These are phyloP conservation scores for Lacerta agilis DNA, from an alignment of 2,797 vertebrate species.

Conservation along the genomic window DNA sequence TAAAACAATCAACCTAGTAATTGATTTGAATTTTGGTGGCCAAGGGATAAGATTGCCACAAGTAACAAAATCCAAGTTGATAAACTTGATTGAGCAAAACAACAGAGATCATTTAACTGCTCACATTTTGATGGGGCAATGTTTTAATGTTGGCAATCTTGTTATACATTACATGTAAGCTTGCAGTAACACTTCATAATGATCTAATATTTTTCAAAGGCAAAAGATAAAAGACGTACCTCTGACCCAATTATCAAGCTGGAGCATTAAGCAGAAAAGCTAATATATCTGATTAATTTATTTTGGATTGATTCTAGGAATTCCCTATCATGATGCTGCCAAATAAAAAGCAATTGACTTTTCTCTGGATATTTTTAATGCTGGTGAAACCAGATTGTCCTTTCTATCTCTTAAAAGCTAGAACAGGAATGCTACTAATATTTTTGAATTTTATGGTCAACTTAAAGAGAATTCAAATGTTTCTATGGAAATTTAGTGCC, in stretches of 20 bases:
- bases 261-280: no score
- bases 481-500: not conserved
- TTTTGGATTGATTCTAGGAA: not conserved
- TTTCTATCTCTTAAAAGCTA: not conserved
- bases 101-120: not conserved
- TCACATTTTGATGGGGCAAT: not conserved
- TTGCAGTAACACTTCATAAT: not conserved
- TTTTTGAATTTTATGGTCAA: not conserved
- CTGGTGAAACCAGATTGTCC: not conserved
- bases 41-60: not conserved
- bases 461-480: not conserved
- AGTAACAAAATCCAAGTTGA: not conserved
- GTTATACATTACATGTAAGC: not conserved
- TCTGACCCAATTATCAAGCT: not conserved
- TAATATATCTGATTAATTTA: constrained; percentile 7
- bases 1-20: no score
- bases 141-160: not conserved
- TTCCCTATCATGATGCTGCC: not conserved
- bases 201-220: not conserved
- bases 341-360: not conserved
- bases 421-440: not conserved
- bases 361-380: not conserved
- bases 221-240: not conserved
- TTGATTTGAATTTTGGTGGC: not conserved
- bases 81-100: no score